Base-by-base conservation (phyloP, 2,797 vertebrate species). In the Tenualosa thibaudeaui region DNA sequence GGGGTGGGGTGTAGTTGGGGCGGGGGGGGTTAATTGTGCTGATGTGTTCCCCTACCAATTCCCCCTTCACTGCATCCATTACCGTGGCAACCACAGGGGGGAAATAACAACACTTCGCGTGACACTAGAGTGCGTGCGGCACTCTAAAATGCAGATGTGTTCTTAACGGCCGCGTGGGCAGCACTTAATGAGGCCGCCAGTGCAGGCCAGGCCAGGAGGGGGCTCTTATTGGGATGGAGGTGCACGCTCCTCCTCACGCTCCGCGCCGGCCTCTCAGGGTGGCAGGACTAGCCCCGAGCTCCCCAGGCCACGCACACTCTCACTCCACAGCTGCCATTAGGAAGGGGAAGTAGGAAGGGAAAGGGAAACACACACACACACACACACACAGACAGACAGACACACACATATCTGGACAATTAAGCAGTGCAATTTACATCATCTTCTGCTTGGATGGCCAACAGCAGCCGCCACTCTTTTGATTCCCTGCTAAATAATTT, bases 401-500 rank as follows among this genome's bases (percentile, higher is more conserved):
- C 71, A 78, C 40, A 78, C 71, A 78, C 68, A 71, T 17, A 78
- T n/a, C n/a, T 40, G 85, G 86, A 90, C 89, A 92, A 87, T 91
- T 87, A 88, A 85, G 88, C 86, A 85, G 81, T 10, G 83, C 88
- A 86, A 87, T 88, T 88, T 86, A 87, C 84, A 78, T 84, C 54
- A 88, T 89, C 89, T 89, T 86, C 89, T 89, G 88, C 86, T 86
- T 78, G 85, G 84, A 85, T 68, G 81, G 83, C 85, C 83, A 89
- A 83, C 82, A 81, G 84, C 49, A 85, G 84, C 82, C 54, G 71
- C 46, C 60, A 82, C 82, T 86, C 53, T 83, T 89, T 88, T 89
- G 82, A 87, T 87, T 83, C 85, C 83, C 87, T 84, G 85, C 89
- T 92, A 84, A 91, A 91, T 92, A 88, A 92, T 92, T 90, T 86